These are phyloP conservation scores for Sylvia borin DNA, from an alignment of 2,797 vertebrate genomes.

Conservation along the genomic window DNA sequence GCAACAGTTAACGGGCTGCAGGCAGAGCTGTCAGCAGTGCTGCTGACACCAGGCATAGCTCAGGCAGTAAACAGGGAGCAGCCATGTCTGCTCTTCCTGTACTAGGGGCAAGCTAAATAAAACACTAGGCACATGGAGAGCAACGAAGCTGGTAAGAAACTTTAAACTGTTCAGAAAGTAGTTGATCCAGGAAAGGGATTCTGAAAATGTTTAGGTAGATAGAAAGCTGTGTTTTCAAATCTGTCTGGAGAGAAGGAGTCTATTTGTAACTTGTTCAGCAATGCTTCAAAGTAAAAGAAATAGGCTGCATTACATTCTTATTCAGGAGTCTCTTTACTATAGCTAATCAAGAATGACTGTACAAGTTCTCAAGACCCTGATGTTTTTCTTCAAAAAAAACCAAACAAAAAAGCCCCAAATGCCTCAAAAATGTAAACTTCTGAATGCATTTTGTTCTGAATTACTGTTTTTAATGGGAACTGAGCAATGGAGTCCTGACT, in stretches of 20 bases:
- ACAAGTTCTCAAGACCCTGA: not conserved
- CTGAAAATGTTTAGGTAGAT: not conserved
- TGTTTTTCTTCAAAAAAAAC: not conserved
- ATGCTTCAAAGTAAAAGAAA: not conserved
- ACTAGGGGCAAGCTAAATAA: not conserved
- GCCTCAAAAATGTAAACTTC: not conserved
- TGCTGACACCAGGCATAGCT: slow-evolving; percentile 53
- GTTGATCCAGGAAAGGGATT: not conserved
- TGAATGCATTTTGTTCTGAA: not conserved
- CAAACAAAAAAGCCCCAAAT: accelerated
- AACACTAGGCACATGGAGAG: slow-evolving; percentile 54
- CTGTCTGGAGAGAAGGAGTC: not conserved
- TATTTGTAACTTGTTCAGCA: not conserved
- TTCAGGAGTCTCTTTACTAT: not conserved
- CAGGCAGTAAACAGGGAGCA: slow-evolving; percentile 52
- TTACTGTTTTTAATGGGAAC: not conserved
- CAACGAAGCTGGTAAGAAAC: slow-evolving; percentile 51
- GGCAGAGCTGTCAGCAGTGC: not conserved
- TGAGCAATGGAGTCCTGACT: not conserved
- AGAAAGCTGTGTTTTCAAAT: not conserved
- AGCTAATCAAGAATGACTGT: not conserved
- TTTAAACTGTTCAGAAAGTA: not conserved
- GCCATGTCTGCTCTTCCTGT: slow-evolving; percentile 47
- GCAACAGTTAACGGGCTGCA: slow-evolving; percentile 40
- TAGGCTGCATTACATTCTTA: not conserved